These are phyloP conservation scores for Halictus quadricinctus DNA, from an alignment of 2,888 invertebrate species.

Conservation along the genomic window DNA sequence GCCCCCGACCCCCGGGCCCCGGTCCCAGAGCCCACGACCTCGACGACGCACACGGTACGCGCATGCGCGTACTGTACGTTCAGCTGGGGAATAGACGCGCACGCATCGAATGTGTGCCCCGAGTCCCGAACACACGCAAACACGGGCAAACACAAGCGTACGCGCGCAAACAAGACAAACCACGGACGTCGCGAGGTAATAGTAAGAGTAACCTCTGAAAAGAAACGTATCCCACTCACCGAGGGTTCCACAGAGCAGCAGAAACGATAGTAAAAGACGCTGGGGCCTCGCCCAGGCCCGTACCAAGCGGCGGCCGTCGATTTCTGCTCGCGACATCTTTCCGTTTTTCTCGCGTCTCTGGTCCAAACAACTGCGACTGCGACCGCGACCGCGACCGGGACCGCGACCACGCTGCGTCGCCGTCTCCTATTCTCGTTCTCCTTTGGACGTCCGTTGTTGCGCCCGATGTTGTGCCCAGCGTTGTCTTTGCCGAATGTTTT, in stretches of 20 bases:
- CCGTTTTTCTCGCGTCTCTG: slow-evolving; percentile 12
- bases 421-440: background rate
- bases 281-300: slow-evolving; percentile 70
- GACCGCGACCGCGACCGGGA: too few relatives aligned
- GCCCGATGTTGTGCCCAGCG: background rate
- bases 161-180: slow-evolving; percentile 1
- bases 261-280: slow-evolving; percentile 63
- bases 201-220: slow-evolving; percentile 35
- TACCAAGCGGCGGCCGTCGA: slow-evolving; percentile 13
- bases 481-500: background rate
- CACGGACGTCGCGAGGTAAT: background rate
- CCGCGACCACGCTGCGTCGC: slow-evolving; percentile 26
- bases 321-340: slow-evolving; percentile 27
- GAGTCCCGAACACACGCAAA: slow-evolving; percentile 17
- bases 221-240: slow-evolving; percentile 73
- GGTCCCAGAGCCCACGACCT: slow-evolving; percentile 19
- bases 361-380: background rate
- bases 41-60: slow-evolving; percentile 34
- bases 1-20: background rate
- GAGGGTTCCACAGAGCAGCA: slow-evolving; percentile 73
- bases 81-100: slow-evolving; percentile 1
- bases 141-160: slow-evolving; percentile 14
- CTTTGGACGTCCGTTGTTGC: background rate
- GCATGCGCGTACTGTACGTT: slow-evolving; percentile 33
- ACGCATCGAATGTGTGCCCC: slow-evolving; percentile 15